Percentiles rank a stretch among this genome's conserved stretches.
phyloP scores from a whole-genome alignment of 1,140 invertebrate genomes.

The Trichonephila inaurata region DNA sequence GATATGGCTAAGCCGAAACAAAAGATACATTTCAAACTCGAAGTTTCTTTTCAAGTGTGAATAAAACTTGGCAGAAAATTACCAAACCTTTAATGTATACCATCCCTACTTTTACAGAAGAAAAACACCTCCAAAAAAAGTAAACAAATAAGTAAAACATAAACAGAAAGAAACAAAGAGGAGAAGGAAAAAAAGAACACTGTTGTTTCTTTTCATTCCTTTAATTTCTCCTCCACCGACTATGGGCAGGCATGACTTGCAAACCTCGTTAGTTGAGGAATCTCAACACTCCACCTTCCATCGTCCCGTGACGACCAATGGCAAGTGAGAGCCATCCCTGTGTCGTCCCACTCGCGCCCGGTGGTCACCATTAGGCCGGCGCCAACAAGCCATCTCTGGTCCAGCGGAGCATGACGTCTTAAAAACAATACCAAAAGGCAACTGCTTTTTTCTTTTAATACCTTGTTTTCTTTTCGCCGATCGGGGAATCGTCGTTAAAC shows the following conservation, averaged over 20 bases:
- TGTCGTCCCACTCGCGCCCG: slow-evolving; percentile 17
- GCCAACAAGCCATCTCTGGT: slow-evolving; percentile 22
- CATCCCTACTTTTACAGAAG: not conserved
- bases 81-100: not conserved
- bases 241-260: slow-evolving; percentile 12
- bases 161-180: not conserved
- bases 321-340: slow-evolving; percentile 26
- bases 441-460: not conserved
- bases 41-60: not conserved
- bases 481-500: slow-evolving; percentile 17
- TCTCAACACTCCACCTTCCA: slow-evolving; percentile 27
- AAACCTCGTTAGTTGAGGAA: slow-evolving; percentile 6
- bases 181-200: not conserved
- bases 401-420: not conserved
- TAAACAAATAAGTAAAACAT: not conserved
- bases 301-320: slow-evolving; percentile 14
- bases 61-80: not conserved
- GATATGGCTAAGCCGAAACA: no score
- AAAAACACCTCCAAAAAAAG: not conserved
- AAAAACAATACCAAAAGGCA: slow-evolving; percentile 1
- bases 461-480: slow-evolving; percentile 5
- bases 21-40: no score
- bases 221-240: not conserved
- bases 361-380: slow-evolving; percentile 26
- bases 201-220: slow-evolving; percentile 18